Evolutionary conservation across 1,140 invertebrate genomes (phyloP), one percentile per base, ranked within the genome.

Genomic region (Prorops nasuta): DNA sequence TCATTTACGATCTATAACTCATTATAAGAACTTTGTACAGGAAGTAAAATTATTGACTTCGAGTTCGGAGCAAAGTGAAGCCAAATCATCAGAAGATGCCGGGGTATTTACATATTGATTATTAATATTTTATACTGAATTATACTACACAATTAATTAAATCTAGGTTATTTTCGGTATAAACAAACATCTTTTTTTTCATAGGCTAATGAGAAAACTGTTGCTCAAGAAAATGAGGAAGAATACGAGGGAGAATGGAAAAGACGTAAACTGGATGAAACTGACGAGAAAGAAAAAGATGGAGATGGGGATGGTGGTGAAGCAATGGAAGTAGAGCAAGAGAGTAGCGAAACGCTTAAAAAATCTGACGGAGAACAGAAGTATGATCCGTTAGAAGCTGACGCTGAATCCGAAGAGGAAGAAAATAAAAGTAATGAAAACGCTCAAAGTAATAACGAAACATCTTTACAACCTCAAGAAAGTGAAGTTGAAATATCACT

Each of bases 21-120:
- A 78, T 58, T 76, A 74, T 18, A 66, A 72, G 24, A 76, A 71
- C 40, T 78, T 76, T 16, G 61, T 74, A 8, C 66, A 69, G 24
- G 74, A 78, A 55, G 60, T 75, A 1, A 78, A 76, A 49, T 28
- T 69, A 7, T 67, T 69, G 37, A 54, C 62, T 17, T 47, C 56
- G 1, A 51, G 1, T 28, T 14, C 45, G 0, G 22, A 51, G 44
- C 21, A 15, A 17, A 1, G 47, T 28, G 59, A 62, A 45, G 53
- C 48, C 35, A 67, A 66, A 43, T 6, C 47, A 19, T 44, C 56
- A 19, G 63, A 62, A 20, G 63, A 67, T 35, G 32, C 36, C 31
- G 63, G 56, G 6, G 59, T 56, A 48, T 39, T 4, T 28, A 28
- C 10, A 28, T 6, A 28, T 6, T 10, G 24, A 6, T 28, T 28